A percentile compares a stretch with the other conserved stretches of the same genome.
Conservation (phyloP, 2,888 invertebrate genomes). For the Drosophila mimica region DNA sequence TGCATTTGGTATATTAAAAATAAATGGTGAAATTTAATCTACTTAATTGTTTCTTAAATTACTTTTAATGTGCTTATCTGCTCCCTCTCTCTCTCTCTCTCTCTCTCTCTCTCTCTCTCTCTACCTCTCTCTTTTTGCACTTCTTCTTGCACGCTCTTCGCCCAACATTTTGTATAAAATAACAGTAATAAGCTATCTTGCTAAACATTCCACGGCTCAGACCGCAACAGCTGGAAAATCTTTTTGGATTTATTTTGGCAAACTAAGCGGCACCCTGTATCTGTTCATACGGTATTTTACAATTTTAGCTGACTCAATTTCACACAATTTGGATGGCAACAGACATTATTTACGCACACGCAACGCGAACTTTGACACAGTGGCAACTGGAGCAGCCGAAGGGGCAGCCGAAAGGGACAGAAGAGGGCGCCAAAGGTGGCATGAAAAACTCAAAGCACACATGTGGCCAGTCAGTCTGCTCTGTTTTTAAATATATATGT, state of each 20-base stretch:
- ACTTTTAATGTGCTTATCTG: neutral
- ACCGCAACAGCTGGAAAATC: conserved; percentile 7
- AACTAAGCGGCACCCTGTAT: conserved; percentile 59
- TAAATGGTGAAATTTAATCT: neutral
- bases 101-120: too few species aligned
- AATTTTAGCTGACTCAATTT: conserved; percentile 64
- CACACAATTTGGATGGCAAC: conserved; percentile 65
- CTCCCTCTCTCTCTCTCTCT: neutral
- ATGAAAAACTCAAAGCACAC: conserved; percentile 29
- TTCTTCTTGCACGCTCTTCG: neutral
- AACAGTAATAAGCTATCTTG: neutral
- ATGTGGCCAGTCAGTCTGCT: conserved; percentile 43
- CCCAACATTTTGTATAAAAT: neutral
- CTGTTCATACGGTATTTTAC: conserved; percentile 35
- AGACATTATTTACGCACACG: conserved; percentile 52
- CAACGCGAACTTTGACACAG: conserved; percentile 70
- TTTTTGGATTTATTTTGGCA: conserved; percentile 12
- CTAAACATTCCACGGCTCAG: neutral
- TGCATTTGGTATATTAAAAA: neutral
- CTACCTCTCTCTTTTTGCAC: neutral
- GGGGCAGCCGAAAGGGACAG: neutral
- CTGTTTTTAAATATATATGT: conserved; percentile 3
- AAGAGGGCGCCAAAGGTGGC: conserved; percentile 31
- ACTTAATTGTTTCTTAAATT: neutral
- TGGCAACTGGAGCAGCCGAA: conserved; percentile 1